These are phyloP conservation scores for Hyposmocoma kahamanoa DNA, from an alignment of 1,140 invertebrate genomes.

Conservation along the genomic window DNA sequence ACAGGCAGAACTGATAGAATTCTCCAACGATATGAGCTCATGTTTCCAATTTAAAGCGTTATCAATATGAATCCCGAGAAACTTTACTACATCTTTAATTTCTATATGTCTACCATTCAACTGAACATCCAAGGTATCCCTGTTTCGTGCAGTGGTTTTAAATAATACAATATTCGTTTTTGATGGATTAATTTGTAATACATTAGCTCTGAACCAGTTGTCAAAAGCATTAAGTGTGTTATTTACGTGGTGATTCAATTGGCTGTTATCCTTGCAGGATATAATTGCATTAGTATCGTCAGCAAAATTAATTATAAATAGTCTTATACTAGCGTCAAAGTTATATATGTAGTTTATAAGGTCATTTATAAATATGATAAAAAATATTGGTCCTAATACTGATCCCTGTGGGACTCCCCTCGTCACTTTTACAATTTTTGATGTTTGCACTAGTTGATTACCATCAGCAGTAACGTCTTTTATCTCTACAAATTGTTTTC, in stretches of 20 bases:
- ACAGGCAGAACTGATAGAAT: no score
- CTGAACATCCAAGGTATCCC: neutral
- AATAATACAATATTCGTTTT: constrained; percentile 1
- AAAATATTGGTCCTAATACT: constrained; percentile 1
- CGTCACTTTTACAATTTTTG: neutral
- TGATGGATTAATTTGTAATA: neutral
- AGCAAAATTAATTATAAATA: neutral
- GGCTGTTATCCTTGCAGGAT: neutral
- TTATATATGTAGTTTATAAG: neutral
- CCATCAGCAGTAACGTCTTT: neutral
- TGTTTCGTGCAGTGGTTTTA: neutral
- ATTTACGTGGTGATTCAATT: neutral
- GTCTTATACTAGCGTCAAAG: no score
- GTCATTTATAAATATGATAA: constrained; percentile 1
- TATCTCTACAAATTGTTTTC: neutral
- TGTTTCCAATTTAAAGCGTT: no score
- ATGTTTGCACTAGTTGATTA: no score
- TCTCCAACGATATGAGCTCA: no score
- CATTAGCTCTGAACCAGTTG: neutral
- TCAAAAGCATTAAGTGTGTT: neutral
- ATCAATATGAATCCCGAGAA: no score
- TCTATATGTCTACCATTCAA: no score
- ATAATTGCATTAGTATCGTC: constrained; percentile 4
- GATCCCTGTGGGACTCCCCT: constrained; percentile 1
- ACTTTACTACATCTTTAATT: no score